phyloP scores from a whole-genome alignment of 1,140 invertebrate genomes.

The Drosophila pectinifera region DNA sequence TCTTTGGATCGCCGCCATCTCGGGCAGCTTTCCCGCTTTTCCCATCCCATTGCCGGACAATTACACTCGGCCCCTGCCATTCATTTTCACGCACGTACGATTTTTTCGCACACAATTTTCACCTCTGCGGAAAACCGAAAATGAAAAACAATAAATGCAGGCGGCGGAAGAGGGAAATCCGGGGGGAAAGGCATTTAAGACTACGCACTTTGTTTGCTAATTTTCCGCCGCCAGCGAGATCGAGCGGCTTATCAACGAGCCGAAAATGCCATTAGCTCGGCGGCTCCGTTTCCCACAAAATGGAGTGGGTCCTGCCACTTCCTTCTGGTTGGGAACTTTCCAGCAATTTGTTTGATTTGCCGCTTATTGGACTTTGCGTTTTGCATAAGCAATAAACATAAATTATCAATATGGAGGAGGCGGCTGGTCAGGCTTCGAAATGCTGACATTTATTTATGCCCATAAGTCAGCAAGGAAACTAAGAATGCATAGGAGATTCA shows the following conservation, averaged over 20 bases:
- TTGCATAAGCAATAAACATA: conserved; percentile 83
- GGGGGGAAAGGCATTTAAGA: conserved; percentile 69
- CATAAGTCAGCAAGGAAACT: conserved; percentile 57
- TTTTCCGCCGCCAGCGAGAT: conserved; percentile 39
- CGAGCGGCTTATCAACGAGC: conserved; percentile 72
- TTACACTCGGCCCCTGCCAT: conserved; percentile 71
- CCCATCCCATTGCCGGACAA: conserved; percentile 57
- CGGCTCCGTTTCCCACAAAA: conserved; percentile 16
- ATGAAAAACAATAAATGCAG: conserved; percentile 32
- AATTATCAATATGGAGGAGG: conserved; percentile 61
- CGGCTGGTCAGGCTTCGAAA: conserved; percentile 5
- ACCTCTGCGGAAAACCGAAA: conserved; percentile 54
- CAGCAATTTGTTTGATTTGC: conserved; percentile 81
- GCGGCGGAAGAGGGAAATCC: conserved; percentile 26
- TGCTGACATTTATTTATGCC: conserved; percentile 73
- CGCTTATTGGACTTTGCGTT: conserved; percentile 76
- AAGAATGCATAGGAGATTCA: background rate
- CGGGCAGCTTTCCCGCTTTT: background rate
- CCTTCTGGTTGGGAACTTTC: conserved; percentile 51
- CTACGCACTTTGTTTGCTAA: conserved; percentile 81
- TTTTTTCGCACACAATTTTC: conserved; percentile 82
- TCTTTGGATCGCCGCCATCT: conserved; percentile 36
- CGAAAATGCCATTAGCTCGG: conserved; percentile 60
- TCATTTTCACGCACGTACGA: conserved; percentile 80
- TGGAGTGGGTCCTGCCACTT: conserved; percentile 20